Evolutionary conservation across 1,140 invertebrate species (phyloP), one percentile per base, ranked within the genome.

Genomic region (Drosophila mojavensis): DNA sequence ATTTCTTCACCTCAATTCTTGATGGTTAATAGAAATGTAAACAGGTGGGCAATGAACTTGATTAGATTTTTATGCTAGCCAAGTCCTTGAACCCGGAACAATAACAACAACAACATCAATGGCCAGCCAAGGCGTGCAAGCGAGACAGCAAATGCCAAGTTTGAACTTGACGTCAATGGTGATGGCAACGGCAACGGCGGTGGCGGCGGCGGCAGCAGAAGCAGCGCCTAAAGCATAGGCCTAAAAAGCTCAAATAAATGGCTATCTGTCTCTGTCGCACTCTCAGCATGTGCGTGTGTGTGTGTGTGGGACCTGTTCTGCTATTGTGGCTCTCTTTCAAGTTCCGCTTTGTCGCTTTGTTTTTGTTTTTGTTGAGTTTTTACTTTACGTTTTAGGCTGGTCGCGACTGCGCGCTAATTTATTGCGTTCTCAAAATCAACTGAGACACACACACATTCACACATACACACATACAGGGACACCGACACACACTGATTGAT

Each of bases 41-140:
- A 78, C 84, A 84, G 74, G 78, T 89, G 84, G 36, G 83, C 84
- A 89, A 89, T 84, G 84, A 89, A 89, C 84, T 89, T 84, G 83
- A 78, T 81, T 79, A 79, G 82, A 79, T 82, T 82, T 86, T 74
- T 72, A 77, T 79, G 76, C 69, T 74, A 6, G 26, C 6, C 58
- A 89, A 89, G 81, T 89, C 84, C 84, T 89, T 89, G 84, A 89
- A 89, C 84, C 63, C 80, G 67, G 80, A 63, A 78, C 72, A 83
- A 17, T 17, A 17, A 77, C 39, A 73, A 62, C 60, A 67, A 61
- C 51, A 53, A 72, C 20, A 60, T 30, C 28, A 47, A 68, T 17
- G 58, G 10, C 10, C 5, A 41, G 51, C 41, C 33, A 28, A 28
- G 9, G 39, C 7, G 65, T 36, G 41, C n/a, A 36, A 74, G 59